Conservation (phyloP, 2,888 invertebrate genomes). For the Digitonthophagus gazella region DNA sequence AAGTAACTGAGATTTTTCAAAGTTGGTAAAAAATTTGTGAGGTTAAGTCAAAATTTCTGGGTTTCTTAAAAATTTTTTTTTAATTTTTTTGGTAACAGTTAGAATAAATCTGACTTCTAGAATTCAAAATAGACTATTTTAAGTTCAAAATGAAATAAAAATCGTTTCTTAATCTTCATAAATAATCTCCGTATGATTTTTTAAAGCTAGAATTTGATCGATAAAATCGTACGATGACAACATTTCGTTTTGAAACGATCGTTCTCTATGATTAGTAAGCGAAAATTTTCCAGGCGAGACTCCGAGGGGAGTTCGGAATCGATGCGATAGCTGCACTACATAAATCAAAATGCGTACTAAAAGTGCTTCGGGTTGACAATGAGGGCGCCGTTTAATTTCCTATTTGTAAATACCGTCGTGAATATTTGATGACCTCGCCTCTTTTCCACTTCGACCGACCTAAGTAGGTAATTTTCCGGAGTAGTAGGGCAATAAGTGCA, state of each 20-base stretch:
- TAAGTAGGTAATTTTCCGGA: background rate
- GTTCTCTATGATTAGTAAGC: background rate
- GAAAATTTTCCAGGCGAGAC: background rate
- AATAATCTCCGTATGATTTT: too few relatives aligned
- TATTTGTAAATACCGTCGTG: background rate
- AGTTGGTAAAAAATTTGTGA: too few relatives aligned
- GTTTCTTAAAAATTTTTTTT: too few relatives aligned
- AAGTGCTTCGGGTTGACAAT: background rate
- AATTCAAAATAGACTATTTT: too few relatives aligned
- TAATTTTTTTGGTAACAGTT: too few relatives aligned
- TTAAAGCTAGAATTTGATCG: background rate
- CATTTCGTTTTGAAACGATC: background rate
- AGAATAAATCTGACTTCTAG: too few relatives aligned
- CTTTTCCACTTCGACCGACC: background rate
- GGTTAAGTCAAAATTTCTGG: too few relatives aligned
- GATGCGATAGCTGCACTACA: background rate
- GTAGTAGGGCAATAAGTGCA: background rate
- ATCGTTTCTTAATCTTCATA: too few relatives aligned
- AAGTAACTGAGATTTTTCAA: too few relatives aligned
- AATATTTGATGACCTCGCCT: background rate
- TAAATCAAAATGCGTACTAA: background rate
- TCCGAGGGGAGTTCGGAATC: background rate
- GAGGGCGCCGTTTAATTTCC: background rate
- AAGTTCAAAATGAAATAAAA: too few relatives aligned
- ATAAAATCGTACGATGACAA: background rate